Base-by-base conservation (phyloP, 2,888 invertebrate species). In the Drosophila cognata region DNA sequence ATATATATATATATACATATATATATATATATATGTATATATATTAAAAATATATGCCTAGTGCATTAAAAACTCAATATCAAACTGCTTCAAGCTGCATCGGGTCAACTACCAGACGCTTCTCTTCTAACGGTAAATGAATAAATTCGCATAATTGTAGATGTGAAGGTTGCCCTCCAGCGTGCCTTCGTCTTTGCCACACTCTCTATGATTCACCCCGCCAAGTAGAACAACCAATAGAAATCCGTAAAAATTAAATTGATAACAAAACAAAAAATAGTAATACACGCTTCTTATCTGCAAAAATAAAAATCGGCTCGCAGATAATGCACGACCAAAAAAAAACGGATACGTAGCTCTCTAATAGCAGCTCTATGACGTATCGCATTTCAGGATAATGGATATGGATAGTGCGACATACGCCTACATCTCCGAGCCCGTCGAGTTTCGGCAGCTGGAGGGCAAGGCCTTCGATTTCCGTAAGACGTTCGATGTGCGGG, bases 401-500 rank as follows among this genome's bases (percentile, higher is more conserved):
- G 82, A 88, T 67, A 48, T 61, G 78, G 82, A 79, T 62, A 79
- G 81, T 61, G 52, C 62, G 29, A 63, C 84, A 51, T 84, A 84
- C 50, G 84, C 82, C 38, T 87, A 81, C 65, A 89, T 92, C 64
- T 88, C 91, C 46, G 82, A 82, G 57, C 92, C 92, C 38, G 89
- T 83, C 74, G 85, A 91, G 77, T 91, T 91, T 70, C 71, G 84
- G n/a, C 81, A 91, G 57, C 80, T 89, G 79, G 78, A 87, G 69
- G 91, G 91, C 29, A 79, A 62, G 43, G 76, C 88, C 52, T 75
- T 92, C 4, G 91, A 92, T 59, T 92, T 92, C 57, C 81, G 82
- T 46, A 92, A 90, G 74, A 92, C 91, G 10, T 92, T 92, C 63
- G 89, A 92, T 72, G 77, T 92, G 55, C 91, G 91, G n/a, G 91